A percentile compares a stretch with the other conserved stretches of the same genome.
These are phyloP conservation scores for Aythya baeri DNA, from an alignment of 2,113 vertebrate species.

Conservation along the genomic window DNA sequence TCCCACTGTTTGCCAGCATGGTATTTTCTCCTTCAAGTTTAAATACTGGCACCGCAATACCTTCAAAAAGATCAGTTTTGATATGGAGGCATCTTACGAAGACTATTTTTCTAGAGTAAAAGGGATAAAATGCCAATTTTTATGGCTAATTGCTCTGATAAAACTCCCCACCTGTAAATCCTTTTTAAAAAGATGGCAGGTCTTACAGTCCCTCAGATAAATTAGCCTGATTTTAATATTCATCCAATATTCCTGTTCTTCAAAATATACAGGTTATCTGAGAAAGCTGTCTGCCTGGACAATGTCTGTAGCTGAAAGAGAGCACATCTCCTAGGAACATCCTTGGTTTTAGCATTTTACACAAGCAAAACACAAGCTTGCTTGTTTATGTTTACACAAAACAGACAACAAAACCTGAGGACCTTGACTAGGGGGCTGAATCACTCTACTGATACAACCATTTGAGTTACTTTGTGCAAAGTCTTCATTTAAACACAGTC, in stretches of 20 bases:
- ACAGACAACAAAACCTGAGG: neutral
- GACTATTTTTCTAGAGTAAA: neutral
- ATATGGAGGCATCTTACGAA: neutral
- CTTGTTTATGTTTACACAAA: neutral
- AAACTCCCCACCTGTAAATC: neutral
- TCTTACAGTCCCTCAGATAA: neutral
- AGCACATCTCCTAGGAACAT: neutral
- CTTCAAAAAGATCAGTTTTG: neutral
- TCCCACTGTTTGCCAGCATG: no score
- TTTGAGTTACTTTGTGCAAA: neutral
- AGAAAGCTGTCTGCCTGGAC: neutral
- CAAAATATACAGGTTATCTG: neutral
- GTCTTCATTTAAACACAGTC: neutral
- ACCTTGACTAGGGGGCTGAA: accelerated
- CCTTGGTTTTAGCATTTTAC: neutral
- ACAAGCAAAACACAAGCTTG: neutral
- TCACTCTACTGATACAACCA: neutral
- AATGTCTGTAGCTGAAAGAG: neutral
- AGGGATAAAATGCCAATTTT: neutral
- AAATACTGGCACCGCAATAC: neutral
- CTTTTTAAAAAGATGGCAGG: neutral
- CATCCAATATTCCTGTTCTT: neutral
- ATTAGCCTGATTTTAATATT: neutral
- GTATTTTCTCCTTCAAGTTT: neutral
- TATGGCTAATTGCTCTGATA: neutral